Conservation (phyloP, 2,797 vertebrate species). For the Hoplostethus atlanticus region DNA sequence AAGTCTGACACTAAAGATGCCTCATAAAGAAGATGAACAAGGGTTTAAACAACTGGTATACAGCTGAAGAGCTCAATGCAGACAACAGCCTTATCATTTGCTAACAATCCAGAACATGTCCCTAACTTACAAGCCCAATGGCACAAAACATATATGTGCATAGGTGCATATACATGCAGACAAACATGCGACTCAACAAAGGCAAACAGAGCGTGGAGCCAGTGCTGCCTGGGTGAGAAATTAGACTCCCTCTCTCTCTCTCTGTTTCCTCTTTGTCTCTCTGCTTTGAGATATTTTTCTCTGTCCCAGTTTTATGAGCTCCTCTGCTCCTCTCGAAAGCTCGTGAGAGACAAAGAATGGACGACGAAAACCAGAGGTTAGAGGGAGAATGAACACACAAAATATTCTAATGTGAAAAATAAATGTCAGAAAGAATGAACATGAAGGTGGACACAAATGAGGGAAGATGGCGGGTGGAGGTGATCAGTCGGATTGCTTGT, state of each 20-base stretch:
- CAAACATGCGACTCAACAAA: slow-evolving; percentile 56
- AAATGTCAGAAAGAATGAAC: slow-evolving; percentile 46
- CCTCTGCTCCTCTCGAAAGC: slow-evolving; percentile 61
- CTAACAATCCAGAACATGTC: slow-evolving; percentile 37
- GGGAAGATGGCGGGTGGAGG: slow-evolving; percentile 59
- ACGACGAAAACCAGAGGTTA: slow-evolving; percentile 57
- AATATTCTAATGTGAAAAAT: slow-evolving; percentile 16
- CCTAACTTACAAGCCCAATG: slow-evolving; percentile 32
- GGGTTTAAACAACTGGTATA: slow-evolving; percentile 57
- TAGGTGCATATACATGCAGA: slow-evolving; percentile 54
- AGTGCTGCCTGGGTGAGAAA: slow-evolving; percentile 60
- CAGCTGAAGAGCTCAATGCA: slow-evolving; percentile 39
- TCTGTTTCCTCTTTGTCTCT: slow-evolving; percentile 76
- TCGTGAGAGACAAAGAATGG: slow-evolving; percentile 66
- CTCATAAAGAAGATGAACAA: slow-evolving; percentile 45
- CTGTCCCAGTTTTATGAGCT: slow-evolving; percentile 77
- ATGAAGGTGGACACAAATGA: slow-evolving; percentile 56
- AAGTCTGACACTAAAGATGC: slow-evolving; percentile 61
- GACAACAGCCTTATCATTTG: slow-evolving; percentile 35
- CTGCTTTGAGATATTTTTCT: slow-evolving; percentile 71
- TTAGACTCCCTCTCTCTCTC: slow-evolving; percentile 52
- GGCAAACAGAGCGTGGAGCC: slow-evolving; percentile 43
- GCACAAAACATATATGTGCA: slow-evolving; percentile 24
- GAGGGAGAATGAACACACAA: slow-evolving; percentile 41
- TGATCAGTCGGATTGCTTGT: slow-evolving; percentile 41